These are phyloP conservation scores for Augochlora pura DNA, from an alignment of 1,140 invertebrate genomes.

Conservation along the genomic window DNA sequence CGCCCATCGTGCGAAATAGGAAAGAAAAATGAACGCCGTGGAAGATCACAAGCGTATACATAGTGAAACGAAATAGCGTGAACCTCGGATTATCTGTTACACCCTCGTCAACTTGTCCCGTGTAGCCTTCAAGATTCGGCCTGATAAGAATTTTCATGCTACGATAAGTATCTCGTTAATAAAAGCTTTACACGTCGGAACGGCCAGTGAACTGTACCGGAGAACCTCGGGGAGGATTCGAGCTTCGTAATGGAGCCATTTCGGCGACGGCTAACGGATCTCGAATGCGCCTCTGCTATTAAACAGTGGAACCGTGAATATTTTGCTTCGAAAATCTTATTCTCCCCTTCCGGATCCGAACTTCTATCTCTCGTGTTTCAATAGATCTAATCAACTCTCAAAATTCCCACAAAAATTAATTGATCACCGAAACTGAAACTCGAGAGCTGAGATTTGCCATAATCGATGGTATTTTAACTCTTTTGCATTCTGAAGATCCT, in stretches of 20 bases:
- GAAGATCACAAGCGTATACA: slow-evolving; percentile 5
- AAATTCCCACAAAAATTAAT: too few relatives aligned
- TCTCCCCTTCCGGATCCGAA: neutral
- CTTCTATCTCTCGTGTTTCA: too few relatives aligned
- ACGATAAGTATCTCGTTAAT: slow-evolving; percentile 32
- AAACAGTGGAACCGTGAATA: neutral
- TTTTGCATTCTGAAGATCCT: too few relatives aligned
- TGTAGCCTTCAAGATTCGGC: slow-evolving; percentile 32
- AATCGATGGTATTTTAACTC: too few relatives aligned
- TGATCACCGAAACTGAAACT: too few relatives aligned
- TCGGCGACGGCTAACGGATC: neutral
- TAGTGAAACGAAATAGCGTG: slow-evolving; percentile 38
- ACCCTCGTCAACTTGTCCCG: slow-evolving; percentile 32
- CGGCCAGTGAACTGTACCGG: neutral
- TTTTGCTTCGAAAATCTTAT: neutral
- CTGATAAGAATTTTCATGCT: slow-evolving; percentile 37
- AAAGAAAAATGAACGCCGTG: slow-evolving; percentile 1
- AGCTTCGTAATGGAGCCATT: neutral
- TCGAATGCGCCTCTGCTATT: neutral
- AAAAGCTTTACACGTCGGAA: slow-evolving; percentile 8
- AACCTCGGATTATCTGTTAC: slow-evolving; percentile 39
- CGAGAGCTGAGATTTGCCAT: too few relatives aligned
- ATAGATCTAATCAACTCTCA: too few relatives aligned
- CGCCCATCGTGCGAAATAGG: neutral
- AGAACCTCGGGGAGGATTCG: neutral